Conservation (phyloP, 2,113 vertebrate species). For the Sinocyclocheilus maitianheensis region DNA sequence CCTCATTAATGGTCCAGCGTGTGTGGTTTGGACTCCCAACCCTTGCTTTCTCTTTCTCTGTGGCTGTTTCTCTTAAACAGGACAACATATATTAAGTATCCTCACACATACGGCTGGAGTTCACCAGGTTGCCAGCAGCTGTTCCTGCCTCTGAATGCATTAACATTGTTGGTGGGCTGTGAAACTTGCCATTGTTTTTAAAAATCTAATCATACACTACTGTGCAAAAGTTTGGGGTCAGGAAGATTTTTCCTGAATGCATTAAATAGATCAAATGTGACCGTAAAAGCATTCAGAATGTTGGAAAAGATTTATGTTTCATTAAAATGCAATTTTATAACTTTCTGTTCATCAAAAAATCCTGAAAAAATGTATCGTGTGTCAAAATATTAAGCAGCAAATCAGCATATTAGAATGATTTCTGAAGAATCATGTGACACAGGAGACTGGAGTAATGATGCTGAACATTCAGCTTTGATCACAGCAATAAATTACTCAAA, state of each 20-base stretch:
- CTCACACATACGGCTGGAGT: neutral
- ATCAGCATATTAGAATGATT: neutral
- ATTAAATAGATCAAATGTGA: neutral
- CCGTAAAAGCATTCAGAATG: neutral
- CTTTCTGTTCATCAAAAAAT: neutral
- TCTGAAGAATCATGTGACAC: neutral
- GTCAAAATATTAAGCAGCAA: neutral
- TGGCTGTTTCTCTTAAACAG: slow-evolving; percentile 6
- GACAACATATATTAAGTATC: neutral
- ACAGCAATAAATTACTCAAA: neutral
- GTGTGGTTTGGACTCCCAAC: neutral
- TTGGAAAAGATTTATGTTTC: neutral
- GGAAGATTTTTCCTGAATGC: neutral
- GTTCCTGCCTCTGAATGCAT: neutral
- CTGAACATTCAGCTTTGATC: neutral
- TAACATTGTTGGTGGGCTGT: neutral
- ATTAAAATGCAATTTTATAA: neutral
- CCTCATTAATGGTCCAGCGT: slow-evolving; percentile 12
- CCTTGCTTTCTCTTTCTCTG: neutral
- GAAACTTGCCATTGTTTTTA: neutral
- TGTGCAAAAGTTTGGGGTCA: neutral
- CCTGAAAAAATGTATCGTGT: neutral
- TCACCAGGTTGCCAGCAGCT: neutral
- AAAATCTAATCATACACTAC: neutral
- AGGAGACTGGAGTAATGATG: neutral